Evolutionary conservation across 2,888 invertebrate species (phyloP).

Genomic region (Caenorhabditis plicata): DNA sequence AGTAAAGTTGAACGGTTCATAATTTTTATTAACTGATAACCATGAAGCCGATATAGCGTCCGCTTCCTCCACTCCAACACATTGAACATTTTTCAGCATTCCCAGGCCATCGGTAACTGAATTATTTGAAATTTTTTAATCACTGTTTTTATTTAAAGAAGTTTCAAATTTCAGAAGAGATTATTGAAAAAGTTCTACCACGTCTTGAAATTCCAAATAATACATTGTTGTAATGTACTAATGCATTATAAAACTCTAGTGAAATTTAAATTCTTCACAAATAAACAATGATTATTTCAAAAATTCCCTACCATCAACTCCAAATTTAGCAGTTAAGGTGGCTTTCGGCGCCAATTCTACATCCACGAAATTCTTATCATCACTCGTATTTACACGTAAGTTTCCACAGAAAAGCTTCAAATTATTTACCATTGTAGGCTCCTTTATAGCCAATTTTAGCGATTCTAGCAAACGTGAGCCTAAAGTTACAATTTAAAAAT

Average conservation of each 20-base stretch:
- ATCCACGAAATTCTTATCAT: conserved; percentile 45
- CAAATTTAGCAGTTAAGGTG: conserved; percentile 28
- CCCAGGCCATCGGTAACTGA: too few species aligned
- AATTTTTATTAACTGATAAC: conserved; percentile 32
- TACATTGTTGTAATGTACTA: too few species aligned
- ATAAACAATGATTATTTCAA: too few species aligned
- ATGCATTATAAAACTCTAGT: too few species aligned
- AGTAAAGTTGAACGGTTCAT: conserved; percentile 26
- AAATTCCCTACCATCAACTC: conserved; percentile 4
- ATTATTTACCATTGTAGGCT: neutral
- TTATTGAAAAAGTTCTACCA: too few species aligned
- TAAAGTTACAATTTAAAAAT: neutral
- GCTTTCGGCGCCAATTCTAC: conserved; percentile 45
- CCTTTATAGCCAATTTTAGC: neutral
- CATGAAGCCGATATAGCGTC: conserved; percentile 15
- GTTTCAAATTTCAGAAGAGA: too few species aligned
- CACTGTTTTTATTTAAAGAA: too few species aligned
- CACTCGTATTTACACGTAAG: conserved; percentile 17
- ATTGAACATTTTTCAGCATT: neutral
- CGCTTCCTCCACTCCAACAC: conserved; percentile 6
- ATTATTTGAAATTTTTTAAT: too few species aligned
- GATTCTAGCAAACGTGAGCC: neutral
- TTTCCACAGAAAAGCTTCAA: conserved; percentile 20
- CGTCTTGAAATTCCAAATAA: too few species aligned
- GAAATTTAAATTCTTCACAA: too few species aligned